A percentile compares a stretch with the other conserved stretches of the same genome.
phyloP scores from a whole-genome alignment of 2,797 vertebrate species.

The Linurgus olivaceus region DNA sequence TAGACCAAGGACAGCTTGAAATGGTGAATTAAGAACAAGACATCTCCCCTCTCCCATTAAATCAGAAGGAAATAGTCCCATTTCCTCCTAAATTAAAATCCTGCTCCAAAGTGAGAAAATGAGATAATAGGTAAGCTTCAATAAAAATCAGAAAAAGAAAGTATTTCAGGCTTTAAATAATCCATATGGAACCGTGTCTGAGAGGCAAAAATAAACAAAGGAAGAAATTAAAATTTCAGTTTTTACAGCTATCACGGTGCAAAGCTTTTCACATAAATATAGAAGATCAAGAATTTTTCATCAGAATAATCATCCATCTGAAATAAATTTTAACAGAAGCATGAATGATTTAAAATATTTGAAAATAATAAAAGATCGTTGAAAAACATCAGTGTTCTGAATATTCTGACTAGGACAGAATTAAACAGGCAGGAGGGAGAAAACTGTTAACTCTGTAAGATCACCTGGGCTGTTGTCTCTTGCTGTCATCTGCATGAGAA shows the following conservation, averaged over 20 bases:
- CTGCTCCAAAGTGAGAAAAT: neutral
- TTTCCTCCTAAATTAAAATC: neutral
- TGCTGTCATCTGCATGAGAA: conserved; percentile 99
- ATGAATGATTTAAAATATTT: rapidly evolving
- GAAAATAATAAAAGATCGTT: neutral
- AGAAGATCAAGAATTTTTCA: neutral
- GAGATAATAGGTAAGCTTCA: neutral
- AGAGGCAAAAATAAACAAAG: neutral
- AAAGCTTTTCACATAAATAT: neutral
- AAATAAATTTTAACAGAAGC: neutral
- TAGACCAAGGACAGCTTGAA: neutral
- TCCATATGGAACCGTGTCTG: neutral
- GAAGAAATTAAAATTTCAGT: neutral
- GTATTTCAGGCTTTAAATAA: neutral
- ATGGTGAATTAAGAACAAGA: neutral
- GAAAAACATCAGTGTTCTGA: neutral
- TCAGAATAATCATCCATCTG: neutral
- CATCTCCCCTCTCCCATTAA: neutral
- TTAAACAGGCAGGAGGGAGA: neutral
- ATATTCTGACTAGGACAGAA: neutral
- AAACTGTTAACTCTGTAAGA: neutral
- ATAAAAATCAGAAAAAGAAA: neutral
- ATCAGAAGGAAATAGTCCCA: neutral
- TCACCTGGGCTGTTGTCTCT: conserved; percentile 98
- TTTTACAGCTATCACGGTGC: neutral